A percentile compares a stretch with the other conserved stretches of the same genome.
Conservation (phyloP, 2,888 invertebrate genomes). For the Lepas anatifera region DNA sequence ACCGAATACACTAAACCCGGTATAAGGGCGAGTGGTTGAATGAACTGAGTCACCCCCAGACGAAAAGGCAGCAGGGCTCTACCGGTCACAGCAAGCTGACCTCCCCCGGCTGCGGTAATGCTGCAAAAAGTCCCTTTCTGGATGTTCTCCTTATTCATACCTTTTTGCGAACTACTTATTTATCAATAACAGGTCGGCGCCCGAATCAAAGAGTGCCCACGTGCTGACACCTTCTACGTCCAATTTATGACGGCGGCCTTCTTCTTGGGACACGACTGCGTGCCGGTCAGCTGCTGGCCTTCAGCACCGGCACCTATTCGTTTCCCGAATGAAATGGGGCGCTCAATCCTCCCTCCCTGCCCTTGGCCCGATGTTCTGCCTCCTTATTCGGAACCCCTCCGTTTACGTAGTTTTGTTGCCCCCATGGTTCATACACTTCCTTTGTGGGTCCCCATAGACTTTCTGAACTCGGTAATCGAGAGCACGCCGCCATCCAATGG, state of each 20-base stretch:
- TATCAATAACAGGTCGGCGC: background rate
- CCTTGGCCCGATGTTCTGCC: no score
- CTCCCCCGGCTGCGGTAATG: background rate
- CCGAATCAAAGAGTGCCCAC: background rate
- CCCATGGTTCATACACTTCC: background rate
- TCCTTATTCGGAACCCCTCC: no score
- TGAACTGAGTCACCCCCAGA: background rate
- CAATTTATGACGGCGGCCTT: background rate
- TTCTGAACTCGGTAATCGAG: background rate
- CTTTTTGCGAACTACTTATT: background rate
- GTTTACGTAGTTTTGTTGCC: no score
- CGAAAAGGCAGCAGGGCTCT: no score
- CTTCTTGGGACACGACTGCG: background rate
- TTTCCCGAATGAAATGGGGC: background rate
- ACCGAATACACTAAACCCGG: background rate
- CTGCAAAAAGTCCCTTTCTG: background rate
- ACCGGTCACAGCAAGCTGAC: background rate
- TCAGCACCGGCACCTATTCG: background rate
- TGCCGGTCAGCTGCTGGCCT: no score
- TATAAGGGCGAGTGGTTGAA: background rate
- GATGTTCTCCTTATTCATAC: background rate
- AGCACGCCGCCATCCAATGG: background rate
- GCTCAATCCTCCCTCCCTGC: background rate
- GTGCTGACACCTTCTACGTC: background rate
- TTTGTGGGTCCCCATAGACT: background rate